Conservation (phyloP, 2,113 vertebrate genomes). For the Macrotus californicus region DNA sequence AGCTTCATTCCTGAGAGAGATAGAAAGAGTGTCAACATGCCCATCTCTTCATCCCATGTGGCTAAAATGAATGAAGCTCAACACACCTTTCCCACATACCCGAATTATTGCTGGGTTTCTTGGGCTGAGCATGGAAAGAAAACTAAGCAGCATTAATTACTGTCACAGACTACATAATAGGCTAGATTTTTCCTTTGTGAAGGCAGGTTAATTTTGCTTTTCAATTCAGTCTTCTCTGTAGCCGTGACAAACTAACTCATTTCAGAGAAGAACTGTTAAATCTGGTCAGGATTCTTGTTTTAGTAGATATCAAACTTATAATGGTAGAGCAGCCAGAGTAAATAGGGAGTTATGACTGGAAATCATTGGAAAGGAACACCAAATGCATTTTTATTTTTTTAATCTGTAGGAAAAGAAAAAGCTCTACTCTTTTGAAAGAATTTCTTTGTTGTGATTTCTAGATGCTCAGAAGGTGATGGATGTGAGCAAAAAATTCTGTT, state of each 20-base stretch:
- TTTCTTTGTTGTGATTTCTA: constrained; percentile 21
- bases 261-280: constrained; percentile 37
- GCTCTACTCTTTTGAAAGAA: not conserved
- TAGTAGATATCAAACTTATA: not conserved
- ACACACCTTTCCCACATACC: not conserved
- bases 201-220: constrained; percentile 51
- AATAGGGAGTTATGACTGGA: constrained; percentile 9
- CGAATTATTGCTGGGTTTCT: not conserved
- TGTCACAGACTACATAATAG: not conserved
- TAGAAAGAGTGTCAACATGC: constrained; percentile 33
- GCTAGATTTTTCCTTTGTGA: constrained; percentile 49
- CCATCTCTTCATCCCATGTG: not conserved
- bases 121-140: not conserved
- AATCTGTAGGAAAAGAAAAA: not conserved
- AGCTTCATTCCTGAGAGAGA: not conserved
- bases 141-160: constrained; percentile 26
- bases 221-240: constrained; percentile 32
- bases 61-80: constrained; percentile 6
- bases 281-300: constrained; percentile 45
- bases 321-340: not conserved
- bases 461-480: not conserved
- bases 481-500: not conserved
- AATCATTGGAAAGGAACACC: not conserved
- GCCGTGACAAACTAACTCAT: constrained; percentile 51
- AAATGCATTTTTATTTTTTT: constrained; percentile 17